phyloP scores from a whole-genome alignment of 2,113 vertebrate species.

The Manacus vitellinus region DNA sequence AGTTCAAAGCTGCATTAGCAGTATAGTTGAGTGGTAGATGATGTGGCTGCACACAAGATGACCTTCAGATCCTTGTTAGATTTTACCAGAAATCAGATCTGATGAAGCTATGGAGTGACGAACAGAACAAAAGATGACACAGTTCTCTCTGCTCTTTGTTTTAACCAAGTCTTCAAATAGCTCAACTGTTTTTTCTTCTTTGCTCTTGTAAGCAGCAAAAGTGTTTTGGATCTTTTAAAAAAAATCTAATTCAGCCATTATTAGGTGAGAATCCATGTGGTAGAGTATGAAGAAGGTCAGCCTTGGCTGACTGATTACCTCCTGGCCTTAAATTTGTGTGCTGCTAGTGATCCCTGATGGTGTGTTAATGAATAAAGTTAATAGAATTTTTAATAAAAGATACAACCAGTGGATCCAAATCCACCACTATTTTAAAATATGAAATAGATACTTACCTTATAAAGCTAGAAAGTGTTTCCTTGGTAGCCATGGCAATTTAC shows the following conservation, averaged over 20 bases:
- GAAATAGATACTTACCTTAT: conserved; percentile 7
- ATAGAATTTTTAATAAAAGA: conserved; percentile 39
- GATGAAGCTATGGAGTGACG: not conserved
- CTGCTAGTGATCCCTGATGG: not conserved
- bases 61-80: not conserved
- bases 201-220: not conserved
- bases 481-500: conserved; percentile 47
- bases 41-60: not conserved
- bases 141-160: not conserved
- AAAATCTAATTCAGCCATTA: not conserved
- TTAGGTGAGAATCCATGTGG: not conserved
- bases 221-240: not conserved
- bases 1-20: not conserved
- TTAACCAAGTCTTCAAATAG: not conserved
- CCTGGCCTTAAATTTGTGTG: not conserved
- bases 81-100: not conserved
- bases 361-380: conserved; percentile 1
- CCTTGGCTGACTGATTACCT: not conserved
- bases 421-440: not conserved
- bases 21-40: not conserved
- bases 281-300: not conserved
- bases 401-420: not conserved
- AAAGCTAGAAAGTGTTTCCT: not conserved
- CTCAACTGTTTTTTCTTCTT: not conserved
- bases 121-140: not conserved